Evolutionary conservation across 1,140 invertebrate species (phyloP).

Genomic region (Drosophila nasuta): DNA sequence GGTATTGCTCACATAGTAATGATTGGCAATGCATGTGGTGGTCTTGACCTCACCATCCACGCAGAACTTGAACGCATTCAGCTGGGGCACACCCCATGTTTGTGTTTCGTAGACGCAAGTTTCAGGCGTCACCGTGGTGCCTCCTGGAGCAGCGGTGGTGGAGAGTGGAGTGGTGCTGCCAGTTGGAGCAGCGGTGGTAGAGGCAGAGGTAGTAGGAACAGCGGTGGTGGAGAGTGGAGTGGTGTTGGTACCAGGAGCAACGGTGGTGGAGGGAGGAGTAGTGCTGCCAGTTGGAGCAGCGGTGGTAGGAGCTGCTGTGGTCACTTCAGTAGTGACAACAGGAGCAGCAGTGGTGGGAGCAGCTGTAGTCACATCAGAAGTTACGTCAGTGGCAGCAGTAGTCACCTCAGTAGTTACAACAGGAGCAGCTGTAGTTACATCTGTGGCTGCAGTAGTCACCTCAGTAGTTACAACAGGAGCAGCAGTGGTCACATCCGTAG

Average conservation of each 20-base stretch:
- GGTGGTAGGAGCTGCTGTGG: background rate
- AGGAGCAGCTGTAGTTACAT: background rate
- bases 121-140: no score
- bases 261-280: no score
- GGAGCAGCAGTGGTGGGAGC: background rate
- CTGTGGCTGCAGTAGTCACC: background rate
- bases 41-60: constrained; percentile 10
- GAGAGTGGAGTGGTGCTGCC: background rate
- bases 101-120: constrained; percentile 52
- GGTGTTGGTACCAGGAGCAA: background rate
- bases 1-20: constrained; percentile 67
- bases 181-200: background rate
- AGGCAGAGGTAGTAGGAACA: background rate
- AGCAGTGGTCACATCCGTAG: background rate
- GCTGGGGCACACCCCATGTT: constrained; percentile 57
- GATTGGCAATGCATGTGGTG: constrained; percentile 33
- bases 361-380: background rate
- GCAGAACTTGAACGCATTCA: constrained; percentile 63
- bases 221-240: no score
- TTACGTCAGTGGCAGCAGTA: background rate
- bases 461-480: background rate
- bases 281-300: background rate
- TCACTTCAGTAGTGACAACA: background rate
- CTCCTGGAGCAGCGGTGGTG: background rate
- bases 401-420: background rate